A percentile compares a stretch with the other conserved stretches of the same genome.
Evolutionary conservation across 2,888 invertebrate genomes (phyloP).

Genomic region (Perizoma affinitatum): DNA sequence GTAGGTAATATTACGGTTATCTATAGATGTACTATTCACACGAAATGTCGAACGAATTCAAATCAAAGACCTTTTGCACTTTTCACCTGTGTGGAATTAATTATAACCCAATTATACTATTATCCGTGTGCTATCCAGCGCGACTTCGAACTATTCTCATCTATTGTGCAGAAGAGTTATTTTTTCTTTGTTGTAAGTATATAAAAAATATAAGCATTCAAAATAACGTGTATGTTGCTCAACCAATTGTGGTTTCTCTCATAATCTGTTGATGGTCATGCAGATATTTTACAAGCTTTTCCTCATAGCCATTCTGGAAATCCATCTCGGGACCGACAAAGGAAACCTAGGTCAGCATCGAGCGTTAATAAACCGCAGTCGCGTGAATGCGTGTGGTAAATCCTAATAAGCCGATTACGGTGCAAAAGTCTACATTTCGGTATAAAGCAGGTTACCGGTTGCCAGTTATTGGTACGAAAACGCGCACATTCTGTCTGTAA

Average conservation of each 20-base stretch:
- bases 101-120: too few species aligned
- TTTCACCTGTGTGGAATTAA: too few species aligned
- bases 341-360: slow-evolving; percentile 43
- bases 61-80: too few species aligned
- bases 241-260: slow-evolving; percentile 17
- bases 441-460: slow-evolving; percentile 8
- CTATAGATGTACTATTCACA: too few species aligned
- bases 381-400: slow-evolving; percentile 68
- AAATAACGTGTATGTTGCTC: slow-evolving; percentile 5
- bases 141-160: too few species aligned
- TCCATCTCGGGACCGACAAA: slow-evolving; percentile 36
- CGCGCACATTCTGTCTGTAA: too few species aligned
- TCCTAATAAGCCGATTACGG: slow-evolving; percentile 80
- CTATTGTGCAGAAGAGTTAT: too few species aligned
- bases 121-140: too few species aligned
- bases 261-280: slow-evolving; percentile 11
- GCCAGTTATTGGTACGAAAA: too few species aligned
- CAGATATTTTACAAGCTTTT: slow-evolving; percentile 33
- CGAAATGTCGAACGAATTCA: too few species aligned
- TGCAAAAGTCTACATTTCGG: slow-evolving; percentile 54
- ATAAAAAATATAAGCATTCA: neutral
- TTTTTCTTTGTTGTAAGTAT: too few species aligned
- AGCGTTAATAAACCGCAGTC: slow-evolving; percentile 55
- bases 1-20: slow-evolving; percentile 1
- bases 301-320: slow-evolving; percentile 38